Evolutionary conservation across 1,140 invertebrate genomes (phyloP), one percentile per base, ranked within the genome.

Genomic region (Parapsyche elsis): DNA sequence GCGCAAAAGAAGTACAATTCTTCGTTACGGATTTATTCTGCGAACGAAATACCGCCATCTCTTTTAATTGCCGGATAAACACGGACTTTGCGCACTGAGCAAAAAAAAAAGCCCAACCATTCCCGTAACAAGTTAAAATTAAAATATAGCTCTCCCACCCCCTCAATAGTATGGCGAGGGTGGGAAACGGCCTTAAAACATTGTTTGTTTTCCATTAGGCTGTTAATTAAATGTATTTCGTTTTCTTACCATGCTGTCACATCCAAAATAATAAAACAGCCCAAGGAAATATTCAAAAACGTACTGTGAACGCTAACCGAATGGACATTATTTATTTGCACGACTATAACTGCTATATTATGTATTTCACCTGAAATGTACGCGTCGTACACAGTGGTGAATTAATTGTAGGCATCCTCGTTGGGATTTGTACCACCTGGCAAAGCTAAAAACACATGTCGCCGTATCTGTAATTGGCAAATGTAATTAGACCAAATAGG

Each of bases 31-130:
- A 75, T 75, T 75, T 75, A 71, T 71, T 71, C 21, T 12, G 21
- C 73, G 45, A 24, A 75, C 30, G 73, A 30, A 75, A 49, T n/a
- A 30, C 73, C 16, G 45, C 73, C 45, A 57, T 57, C 16, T 75
- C 45, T 75, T 75, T 75, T 53, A 75, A 57, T 75, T 53, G 45
- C 46, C 24, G 73, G 24, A 75, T 75, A 75, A 75, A 75, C 73
- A 75, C 19, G 44, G 49, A 23, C 9, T 57, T 57, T 75, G 49
- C 16, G 16, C 19, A 45, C 44, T 53, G 49, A 53, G 49, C 10
- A 53, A 53, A 53, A 53, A 14, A 53, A 71, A 71, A 71, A 30
- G 7, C 14, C 1, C 26, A 5, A 71, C 67, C 26, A 10, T 73
- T 49, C 23, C 71, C 16, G 5, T 46, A 49, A 23, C 38, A 49